These are phyloP conservation scores for Drosophila obscura DNA, from an alignment of 1,140 invertebrate species.

Conservation along the genomic window DNA sequence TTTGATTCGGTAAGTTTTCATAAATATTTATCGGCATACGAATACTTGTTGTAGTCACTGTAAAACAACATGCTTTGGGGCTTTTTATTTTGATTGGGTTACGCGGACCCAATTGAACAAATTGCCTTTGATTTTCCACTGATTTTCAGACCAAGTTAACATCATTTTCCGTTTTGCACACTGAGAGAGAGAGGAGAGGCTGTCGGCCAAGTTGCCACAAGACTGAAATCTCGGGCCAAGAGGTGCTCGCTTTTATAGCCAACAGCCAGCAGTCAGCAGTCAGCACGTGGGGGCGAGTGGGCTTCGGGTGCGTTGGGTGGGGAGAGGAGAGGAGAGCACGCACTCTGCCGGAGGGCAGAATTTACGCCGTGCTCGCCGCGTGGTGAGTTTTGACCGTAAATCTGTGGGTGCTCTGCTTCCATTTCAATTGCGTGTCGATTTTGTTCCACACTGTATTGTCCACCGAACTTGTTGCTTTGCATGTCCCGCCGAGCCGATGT, in stretches of 20 bases:
- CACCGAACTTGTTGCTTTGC: slow-evolving; percentile 57
- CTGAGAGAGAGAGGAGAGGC: background rate
- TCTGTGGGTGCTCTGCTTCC: slow-evolving; percentile 25
- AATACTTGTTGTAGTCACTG: slow-evolving; percentile 3
- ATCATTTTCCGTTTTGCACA: slow-evolving; percentile 20
- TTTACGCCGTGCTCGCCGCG: slow-evolving; percentile 23
- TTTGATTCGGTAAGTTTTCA: background rate
- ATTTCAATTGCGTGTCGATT: slow-evolving; percentile 27
- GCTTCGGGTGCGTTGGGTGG: slow-evolving; percentile 8
- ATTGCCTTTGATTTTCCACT: slow-evolving; percentile 29
- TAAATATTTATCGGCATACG: slow-evolving; percentile 2
- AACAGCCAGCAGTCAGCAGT: slow-evolving; percentile 4
- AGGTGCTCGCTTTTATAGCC: slow-evolving; percentile 68
- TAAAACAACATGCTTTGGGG: background rate
- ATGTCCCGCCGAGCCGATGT: background rate
- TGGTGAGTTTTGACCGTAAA: slow-evolving; percentile 52
- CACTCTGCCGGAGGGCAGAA: slow-evolving; percentile 14
- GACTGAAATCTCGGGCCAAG: slow-evolving; percentile 62
- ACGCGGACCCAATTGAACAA: slow-evolving; percentile 16
- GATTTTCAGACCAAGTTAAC: slow-evolving; percentile 36
- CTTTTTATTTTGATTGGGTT: slow-evolving; percentile 22
- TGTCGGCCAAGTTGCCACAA: slow-evolving; percentile 31
- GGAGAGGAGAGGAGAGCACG: too few species aligned
- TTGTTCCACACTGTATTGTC: slow-evolving; percentile 15
- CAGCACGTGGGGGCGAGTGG: background rate